A percentile compares a stretch with the other conserved stretches of the same genome.
These are phyloP conservation scores for Lycophotia porphyrea DNA, from an alignment of 2,888 invertebrate species.

Conservation along the genomic window DNA sequence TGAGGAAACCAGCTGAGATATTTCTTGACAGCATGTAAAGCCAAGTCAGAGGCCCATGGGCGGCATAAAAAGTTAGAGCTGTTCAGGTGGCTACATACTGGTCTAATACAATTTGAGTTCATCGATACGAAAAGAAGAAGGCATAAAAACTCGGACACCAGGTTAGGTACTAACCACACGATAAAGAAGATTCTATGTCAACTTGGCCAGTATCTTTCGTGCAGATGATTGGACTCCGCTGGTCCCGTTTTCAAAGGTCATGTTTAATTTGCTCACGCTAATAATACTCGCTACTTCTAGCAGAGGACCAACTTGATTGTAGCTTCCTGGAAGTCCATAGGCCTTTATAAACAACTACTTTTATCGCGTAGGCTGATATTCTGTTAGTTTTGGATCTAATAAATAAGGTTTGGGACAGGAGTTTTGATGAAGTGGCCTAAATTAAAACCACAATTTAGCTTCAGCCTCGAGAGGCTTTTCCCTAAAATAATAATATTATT, in stretches of 20 bases:
- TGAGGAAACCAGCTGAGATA: too few relatives aligned
- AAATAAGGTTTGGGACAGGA: neutral
- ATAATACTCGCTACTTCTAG: neutral
- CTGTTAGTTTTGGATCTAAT: constrained; percentile 26
- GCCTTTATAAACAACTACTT: neutral
- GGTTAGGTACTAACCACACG: too few relatives aligned
- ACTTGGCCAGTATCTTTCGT: neutral
- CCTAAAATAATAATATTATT: constrained; percentile 8
- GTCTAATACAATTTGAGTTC: too few relatives aligned
- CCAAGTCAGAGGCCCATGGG: too few relatives aligned
- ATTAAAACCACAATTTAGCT: constrained; percentile 16
- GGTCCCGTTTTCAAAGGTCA: neutral
- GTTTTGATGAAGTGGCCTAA: constrained; percentile 13
- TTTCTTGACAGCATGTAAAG: too few relatives aligned
- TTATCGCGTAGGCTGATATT: neutral
- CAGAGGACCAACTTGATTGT: neutral
- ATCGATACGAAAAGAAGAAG: too few relatives aligned
- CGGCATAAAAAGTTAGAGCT: too few relatives aligned
- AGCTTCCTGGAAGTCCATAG: neutral
- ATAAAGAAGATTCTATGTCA: neutral
- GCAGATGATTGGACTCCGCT: neutral
- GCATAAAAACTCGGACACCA: too few relatives aligned
- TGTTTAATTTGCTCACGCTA: neutral
- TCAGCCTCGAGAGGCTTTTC: neutral
- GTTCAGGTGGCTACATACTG: too few relatives aligned